Conservation (phyloP, 2,113 vertebrate genomes). For the Chiloscyllium plagiosum region DNA sequence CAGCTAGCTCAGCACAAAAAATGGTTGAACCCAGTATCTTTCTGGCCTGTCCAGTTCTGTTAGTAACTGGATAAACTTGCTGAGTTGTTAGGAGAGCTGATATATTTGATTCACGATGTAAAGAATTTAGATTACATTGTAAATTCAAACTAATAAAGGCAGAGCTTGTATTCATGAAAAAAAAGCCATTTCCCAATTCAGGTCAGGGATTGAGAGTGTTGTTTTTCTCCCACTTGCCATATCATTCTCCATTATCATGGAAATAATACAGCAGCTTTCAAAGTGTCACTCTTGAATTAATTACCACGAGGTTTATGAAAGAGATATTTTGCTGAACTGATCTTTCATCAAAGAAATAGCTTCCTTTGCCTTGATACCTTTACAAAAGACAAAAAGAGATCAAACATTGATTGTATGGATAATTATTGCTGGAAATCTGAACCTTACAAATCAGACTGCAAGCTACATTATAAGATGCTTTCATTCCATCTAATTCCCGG, state of each 20-base stretch:
- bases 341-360: neutral
- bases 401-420: neutral
- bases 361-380: neutral
- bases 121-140: neutral
- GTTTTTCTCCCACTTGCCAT: neutral
- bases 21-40: neutral
- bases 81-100: neutral
- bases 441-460: neutral
- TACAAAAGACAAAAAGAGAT: neutral
- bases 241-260: neutral
- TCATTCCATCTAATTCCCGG: neutral
- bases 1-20: neutral
- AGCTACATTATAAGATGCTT: neutral
- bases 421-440: neutral
- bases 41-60: neutral
- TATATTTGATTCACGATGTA: neutral
- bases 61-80: neutral
- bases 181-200: neutral
- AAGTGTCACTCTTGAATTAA: neutral
- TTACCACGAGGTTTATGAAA: neutral
- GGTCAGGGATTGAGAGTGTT: neutral
- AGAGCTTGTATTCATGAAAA: neutral
- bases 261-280: neutral
- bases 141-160: neutral
- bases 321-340: neutral